Base-by-base conservation (phyloP, 2,113 vertebrate genomes). In the Atherinomorus stipes region DNA sequence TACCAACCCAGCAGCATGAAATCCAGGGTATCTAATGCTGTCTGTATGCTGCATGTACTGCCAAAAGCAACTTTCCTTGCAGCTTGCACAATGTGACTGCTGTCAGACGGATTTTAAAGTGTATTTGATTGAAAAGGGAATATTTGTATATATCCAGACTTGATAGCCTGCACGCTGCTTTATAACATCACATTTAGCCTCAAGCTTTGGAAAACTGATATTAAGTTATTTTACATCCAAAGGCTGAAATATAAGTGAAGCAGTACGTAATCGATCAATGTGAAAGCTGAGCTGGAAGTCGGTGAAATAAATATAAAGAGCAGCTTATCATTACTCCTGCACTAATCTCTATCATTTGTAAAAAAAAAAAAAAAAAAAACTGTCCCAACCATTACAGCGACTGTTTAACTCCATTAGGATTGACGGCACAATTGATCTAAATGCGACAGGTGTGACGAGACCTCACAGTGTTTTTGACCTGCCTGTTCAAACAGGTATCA, bases 381-480 rank as follows among this genome's bases (percentile, higher is more conserved):
- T 28, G 28, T 28, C 28, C 28, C 28, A 28, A 28, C 28, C 28
- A 34, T 34, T 34, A 7, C 31, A 34, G 31, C 31, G 31, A 31
- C 0, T 4, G 15, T 22, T 45, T 61, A 77, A 69, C 64, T 63
- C 16, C 26, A 37, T 59, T 65, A 53, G 22, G 59, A 69, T 31
- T 62, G 85, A 74, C 64, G 49, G 65, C 13, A 2, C 12, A 15
- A 64, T 68, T 60, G 80, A 83, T 77, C 22, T 22, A 18, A 15
- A 13, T 28, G 23, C 40, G 23, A 62, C 59, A 10, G 23, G 42
- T 25, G 16, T 28, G 40, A 45, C 59, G n/a, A n/a, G 22, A 22
- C 23, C 16, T 26, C 57, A 26, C 52, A 26, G n/a, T 58, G 19
- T 69, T 49, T 57, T 25, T 13, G 38, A 10, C 5, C n/a, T 31